Base-by-base conservation (phyloP, 92 coral and sea anemone species). In the Ricordea florida region DNA sequence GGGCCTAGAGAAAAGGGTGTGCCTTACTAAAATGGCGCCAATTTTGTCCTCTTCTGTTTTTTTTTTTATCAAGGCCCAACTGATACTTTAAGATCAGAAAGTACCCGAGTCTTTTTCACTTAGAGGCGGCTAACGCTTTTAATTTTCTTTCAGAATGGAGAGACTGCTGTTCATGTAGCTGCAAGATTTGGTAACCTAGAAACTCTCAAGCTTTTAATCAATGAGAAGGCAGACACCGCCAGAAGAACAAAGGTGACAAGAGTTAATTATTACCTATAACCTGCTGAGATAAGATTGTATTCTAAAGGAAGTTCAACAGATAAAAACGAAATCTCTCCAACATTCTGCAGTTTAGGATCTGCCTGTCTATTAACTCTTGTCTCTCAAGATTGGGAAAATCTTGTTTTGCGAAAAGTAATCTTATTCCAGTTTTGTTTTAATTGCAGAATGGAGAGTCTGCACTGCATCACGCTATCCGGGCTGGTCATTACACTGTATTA, bases 391-490 rank as follows among this genome's bases (percentile, higher is more conserved):
- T n/a, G n/a, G n/a, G n/a, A n/a, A n/a, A n/a, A n/a, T n/a, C n/a
- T n/a, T n/a, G n/a, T n/a, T n/a, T n/a, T n/a, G n/a, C n/a, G n/a
- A n/a, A n/a, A n/a, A n/a, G n/a, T n/a, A n/a, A n/a, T n/a, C n/a
- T n/a, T n/a, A n/a, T n/a, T n/a, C n/a, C n/a, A n/a, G 20, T 28
- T 25, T 9, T 53, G 23, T 69, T 72, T 20, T 23, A 25, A 33
- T 48, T 21, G 7, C 71, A 94, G 98, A 94, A 90, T 57, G 98
- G 98, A 8, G 98, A 94, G 79, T 92, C 97, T 20, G 93, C 98
- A 0, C 87, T 94, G 9, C 98, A 94, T 41, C 91, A 92, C 40
- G 97, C 98, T 24, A 92, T 94, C 69, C 67, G 89, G 44, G 82
- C 83, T 33, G 92, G 97, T n/a, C 82, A 86, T 31, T 66, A 67